Percentiles rank a stretch among this genome's conserved stretches.
phyloP scores from a whole-genome alignment of 2,113 vertebrate species.

The Cyprinodon variegatus region DNA sequence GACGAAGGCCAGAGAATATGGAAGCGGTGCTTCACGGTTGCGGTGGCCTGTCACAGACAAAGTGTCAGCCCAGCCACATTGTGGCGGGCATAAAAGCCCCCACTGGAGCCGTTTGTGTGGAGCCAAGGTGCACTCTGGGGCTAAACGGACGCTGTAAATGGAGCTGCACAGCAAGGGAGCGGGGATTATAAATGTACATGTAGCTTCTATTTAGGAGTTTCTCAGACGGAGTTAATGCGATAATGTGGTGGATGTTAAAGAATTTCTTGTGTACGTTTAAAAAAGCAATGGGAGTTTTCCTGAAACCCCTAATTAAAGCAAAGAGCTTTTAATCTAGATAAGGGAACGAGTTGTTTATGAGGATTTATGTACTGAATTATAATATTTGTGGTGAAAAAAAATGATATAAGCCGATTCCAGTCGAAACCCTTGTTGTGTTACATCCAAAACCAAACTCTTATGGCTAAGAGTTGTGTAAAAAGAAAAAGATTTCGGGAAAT shows the following conservation, averaged over 20 bases:
- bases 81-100: constrained; percentile 68
- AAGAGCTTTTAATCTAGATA: constrained; percentile 14
- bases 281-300: constrained; percentile 14
- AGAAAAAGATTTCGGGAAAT: constrained; percentile 14
- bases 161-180: constrained; percentile 47
- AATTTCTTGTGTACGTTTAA: constrained; percentile 43
- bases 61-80: constrained; percentile 73
- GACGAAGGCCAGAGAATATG: constrained; percentile 60
- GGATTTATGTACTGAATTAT: constrained; percentile 32
- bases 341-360: constrained; percentile 22
- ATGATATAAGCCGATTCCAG: constrained; percentile 30
- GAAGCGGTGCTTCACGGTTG: constrained; percentile 61
- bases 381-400: constrained; percentile 12
- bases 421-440: constrained; percentile 8
- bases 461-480: constrained; percentile 4
- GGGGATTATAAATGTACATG: constrained; percentile 59
- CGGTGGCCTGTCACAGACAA: constrained; percentile 70
- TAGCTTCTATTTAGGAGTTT: constrained; percentile 21
- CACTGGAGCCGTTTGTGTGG: constrained; percentile 69
- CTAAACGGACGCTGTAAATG: constrained; percentile 46
- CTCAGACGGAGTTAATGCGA: constrained; percentile 33
- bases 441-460: constrained; percentile 28
- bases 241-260: constrained; percentile 17
- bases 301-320: constrained; percentile 34
- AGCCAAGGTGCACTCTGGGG: constrained; percentile 68